Base-by-base conservation (phyloP, 2,113 vertebrate genomes). In the Gopherus flavomarginatus region DNA sequence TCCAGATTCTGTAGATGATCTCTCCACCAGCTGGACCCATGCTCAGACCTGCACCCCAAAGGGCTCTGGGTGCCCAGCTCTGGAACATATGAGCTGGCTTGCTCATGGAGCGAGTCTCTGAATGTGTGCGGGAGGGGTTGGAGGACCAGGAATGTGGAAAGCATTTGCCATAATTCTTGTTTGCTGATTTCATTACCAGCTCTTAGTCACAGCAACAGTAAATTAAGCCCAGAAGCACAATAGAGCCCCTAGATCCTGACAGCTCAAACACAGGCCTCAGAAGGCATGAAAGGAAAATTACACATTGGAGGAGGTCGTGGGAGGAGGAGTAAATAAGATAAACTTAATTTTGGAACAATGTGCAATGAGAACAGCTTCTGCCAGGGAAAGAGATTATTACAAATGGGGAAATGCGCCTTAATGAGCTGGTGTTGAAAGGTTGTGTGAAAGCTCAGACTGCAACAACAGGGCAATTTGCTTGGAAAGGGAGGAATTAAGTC, bases 241-340 rank as follows among this genome's bases (percentile, higher is more conserved):
- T 75, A 49, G 3, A 90, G 49, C 95, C 91, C 84, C 91, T 35
- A 1, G 84, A 78, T 29, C 72, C 17, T 35, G 17, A 29, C 94
- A 94, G 88, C 94, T 96, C 84, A 24, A 87, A 88, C 91, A 92
- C 86, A 91, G 95, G 54, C 81, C 94, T 86, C 5, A 5, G 94
- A 84, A 44, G 0, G 86, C 93, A 77, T 2, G 0, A 86, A 5
- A 59, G 90, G 91, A 88, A 91, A 95, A 59, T 69, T 47, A 38
- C 89, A 86, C n/a, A 0, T 0, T 0, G 38, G 86, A 77, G 85
- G 90, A 90, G 94, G 90, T 72, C 88, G 86, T 81, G 84, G 90
- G 69, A 95, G 94, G 91, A 78, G 0, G 1, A 83, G 90, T 2
- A 31, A 85, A 83, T 1, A 31, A 54, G 91, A 81, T 1, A 77